Evolutionary conservation across 2,113 vertebrate genomes (phyloP), one percentile per base, ranked within the genome.

Genomic region (Paradoxurus hermaphroditus): DNA sequence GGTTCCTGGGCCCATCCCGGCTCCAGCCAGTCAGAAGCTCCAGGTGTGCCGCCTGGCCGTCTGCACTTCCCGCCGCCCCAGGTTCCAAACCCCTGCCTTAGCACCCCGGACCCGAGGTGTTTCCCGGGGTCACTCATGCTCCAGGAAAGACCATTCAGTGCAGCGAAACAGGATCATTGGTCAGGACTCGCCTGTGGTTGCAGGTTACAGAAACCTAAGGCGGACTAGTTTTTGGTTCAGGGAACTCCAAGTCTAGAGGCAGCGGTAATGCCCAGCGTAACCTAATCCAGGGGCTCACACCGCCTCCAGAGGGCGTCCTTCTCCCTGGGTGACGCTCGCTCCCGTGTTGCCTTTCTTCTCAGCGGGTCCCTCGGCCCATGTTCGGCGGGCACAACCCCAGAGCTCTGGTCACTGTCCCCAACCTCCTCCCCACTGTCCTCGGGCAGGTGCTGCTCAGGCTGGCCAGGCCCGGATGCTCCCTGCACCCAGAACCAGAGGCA

Each of bases 281-380:
- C 56, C 23, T 78, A 36, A 49, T 12, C 10, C 34, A 34, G 68
- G 39, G 18, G 39, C 39, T n/a, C 86, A 23, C 16, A 34, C 70
- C 15, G 29, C 59, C 3, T 0, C 39, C 27, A 3, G 34, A 44
- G 63, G 27, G 70, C 2, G 0, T 36, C 34, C 25, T 4, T 19
- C 73, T 13, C 41, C 44, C 15, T 12, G 12, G 16, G 62, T 10
- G 34, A 62, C 11, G 3, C n/a, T 36, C 31, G 36, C 25, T 62
- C 39, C 23, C 1, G 1, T 31, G 75, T 4, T 51, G 44, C 15
- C 49, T 72, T 11, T 34, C 23, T 51, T 36, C 46, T 51, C 65
- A 12, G 14, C 2, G 23, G 1, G 14, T 78, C 41, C 34, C 34
- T 16, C 23, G 13, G n/a, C 44, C 44, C 21, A 2, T 2, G 44